Percentiles rank a stretch among this genome's conserved stretches.
Evolutionary conservation across 2,113 vertebrate species (phyloP).

Genomic region (Petromus typicus): DNA sequence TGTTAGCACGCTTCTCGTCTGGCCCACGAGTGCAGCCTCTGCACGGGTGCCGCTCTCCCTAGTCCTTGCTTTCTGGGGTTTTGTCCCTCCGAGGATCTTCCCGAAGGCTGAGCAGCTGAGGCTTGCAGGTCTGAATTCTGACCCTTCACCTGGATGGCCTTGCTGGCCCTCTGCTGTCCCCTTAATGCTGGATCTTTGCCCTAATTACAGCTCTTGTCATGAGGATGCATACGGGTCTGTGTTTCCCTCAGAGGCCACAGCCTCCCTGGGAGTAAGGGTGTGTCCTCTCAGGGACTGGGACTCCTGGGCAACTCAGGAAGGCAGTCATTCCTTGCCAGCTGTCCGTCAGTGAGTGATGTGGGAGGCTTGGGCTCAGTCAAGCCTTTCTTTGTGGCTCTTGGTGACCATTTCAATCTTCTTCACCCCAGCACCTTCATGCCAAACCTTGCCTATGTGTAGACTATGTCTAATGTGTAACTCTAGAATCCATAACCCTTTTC

Average conservation of each 20-base stretch:
- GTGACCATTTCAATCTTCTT: rapidly evolving
- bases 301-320: not conserved
- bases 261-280: not conserved
- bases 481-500: rapidly evolving
- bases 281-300: rapidly evolving
- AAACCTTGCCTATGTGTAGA: not conserved
- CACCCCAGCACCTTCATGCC: rapidly evolving
- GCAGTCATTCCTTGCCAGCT: rapidly evolving
- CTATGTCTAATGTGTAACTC: not conserved
- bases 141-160: not conserved
- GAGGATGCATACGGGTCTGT: rapidly evolving
- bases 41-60: too few relatives aligned
- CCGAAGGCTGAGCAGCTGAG: not conserved
- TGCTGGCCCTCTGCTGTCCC: not conserved
- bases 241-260: not conserved
- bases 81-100: rapidly evolving
- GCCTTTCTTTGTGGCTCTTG: not conserved
- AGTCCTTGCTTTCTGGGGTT: rapidly evolving
- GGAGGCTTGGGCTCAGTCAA: not conserved
- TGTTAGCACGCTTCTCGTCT: rapidly evolving
- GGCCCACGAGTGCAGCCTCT: not conserved
- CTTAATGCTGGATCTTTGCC: not conserved
- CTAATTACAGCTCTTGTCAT: rapidly evolving
- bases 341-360: rapidly evolving
- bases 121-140: not conserved